Evolutionary conservation across 1,140 invertebrate species (phyloP).

Genomic region (Brachionus angularis): DNA sequence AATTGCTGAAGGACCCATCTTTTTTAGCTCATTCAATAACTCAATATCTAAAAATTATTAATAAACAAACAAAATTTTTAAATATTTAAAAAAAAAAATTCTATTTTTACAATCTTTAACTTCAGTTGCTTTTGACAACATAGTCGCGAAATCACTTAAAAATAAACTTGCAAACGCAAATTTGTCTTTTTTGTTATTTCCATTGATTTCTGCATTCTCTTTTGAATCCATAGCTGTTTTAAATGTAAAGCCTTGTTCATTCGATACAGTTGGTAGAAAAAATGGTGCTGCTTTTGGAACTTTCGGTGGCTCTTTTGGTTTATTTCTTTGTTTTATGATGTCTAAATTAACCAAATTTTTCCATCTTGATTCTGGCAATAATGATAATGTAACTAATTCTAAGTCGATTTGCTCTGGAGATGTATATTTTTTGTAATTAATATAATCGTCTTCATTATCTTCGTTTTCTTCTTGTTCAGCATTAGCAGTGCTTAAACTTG

Average conservation of each 20-base stretch:
- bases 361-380: conserved; percentile 81
- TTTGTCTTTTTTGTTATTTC: conserved; percentile 7
- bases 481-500: conserved; percentile 45
- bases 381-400: conserved; percentile 79
- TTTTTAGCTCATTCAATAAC: conserved; percentile 72
- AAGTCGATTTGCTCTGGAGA: conserved; percentile 75
- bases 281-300: conserved; percentile 81
- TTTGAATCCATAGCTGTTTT: conserved; percentile 62
- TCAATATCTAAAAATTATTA: conserved; percentile 49
- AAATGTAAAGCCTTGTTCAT: conserved; percentile 74
- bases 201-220: conserved; percentile 33
- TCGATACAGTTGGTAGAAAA: conserved; percentile 80
- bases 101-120: not conserved
- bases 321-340: conserved; percentile 78
- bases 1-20: conserved; percentile 74
- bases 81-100: not conserved
- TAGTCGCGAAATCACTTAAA: not conserved
- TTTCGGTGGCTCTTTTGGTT: conserved; percentile 77
- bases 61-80: not conserved
- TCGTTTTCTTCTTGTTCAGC: conserved; percentile 53
- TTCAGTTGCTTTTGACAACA: conserved; percentile 6
- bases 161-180: not conserved
- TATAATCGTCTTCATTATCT: conserved; percentile 57
- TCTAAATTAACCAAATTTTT: conserved; percentile 85
- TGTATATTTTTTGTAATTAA: conserved; percentile 60